phyloP scores from a whole-genome alignment of 2,797 vertebrate genomes.

The Serranus cabrilla region DNA sequence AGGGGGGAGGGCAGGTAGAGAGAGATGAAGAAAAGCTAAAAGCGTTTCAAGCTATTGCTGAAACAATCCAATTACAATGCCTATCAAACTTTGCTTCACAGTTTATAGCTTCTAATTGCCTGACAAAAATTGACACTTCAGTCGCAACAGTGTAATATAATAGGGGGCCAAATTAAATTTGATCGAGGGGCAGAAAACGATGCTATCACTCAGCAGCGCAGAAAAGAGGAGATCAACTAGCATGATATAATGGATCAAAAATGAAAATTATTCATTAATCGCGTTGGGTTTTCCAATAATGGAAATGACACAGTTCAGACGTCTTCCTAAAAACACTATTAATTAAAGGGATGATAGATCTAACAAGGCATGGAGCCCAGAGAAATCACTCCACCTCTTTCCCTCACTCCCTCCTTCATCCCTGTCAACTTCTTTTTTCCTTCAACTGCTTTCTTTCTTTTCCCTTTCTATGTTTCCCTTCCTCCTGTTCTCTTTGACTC shows the following conservation, averaged over 20 bases:
- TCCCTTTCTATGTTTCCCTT: neutral
- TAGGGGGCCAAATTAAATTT: constrained; percentile 99
- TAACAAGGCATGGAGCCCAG: constrained; percentile 94
- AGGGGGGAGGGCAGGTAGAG: constrained; percentile 68
- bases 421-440: constrained; percentile 32
- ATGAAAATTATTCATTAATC: constrained; percentile 99
- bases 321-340: constrained; percentile 99
- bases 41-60: constrained; percentile 95
- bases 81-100: constrained; percentile 99
- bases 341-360: constrained; percentile 99
- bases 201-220: constrained; percentile 94
- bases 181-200: constrained; percentile 99
- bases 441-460: constrained; percentile 37
- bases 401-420: constrained; percentile 33
- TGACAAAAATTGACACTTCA: constrained; percentile 99
- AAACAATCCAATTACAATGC: constrained; percentile 99
- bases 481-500: constrained; percentile 4
- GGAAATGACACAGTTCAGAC: constrained; percentile 99
- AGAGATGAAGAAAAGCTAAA: constrained; percentile 80
- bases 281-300: constrained; percentile 97
- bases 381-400: constrained; percentile 81
- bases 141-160: constrained; percentile 99
- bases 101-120: constrained; percentile 99
- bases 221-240: constrained; percentile 95
- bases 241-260: constrained; percentile 98